Base-by-base conservation (phyloP, 2,113 vertebrate species). In the Nibea coibor region DNA sequence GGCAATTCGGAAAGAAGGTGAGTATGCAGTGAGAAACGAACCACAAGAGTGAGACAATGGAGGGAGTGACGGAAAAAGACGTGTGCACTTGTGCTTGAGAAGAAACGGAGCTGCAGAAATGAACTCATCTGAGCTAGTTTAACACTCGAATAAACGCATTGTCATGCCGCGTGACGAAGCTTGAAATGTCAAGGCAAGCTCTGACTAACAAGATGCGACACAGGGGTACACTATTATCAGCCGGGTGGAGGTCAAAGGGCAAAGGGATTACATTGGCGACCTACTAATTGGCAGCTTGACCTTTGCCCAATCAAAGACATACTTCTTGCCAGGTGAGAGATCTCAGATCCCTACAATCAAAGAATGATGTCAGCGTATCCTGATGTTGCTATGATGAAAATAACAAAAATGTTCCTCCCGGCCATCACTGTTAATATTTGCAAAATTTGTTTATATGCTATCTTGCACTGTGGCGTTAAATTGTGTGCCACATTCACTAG, bases 201-300 rank as follows among this genome's bases (percentile, higher is more conserved):
- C 59, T 48, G 51, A 42, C 48, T 77, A 72, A 77, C 53, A 10
- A 31, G 31, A 53, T 12, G 16, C 59, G 56, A 75, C 71, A 53
- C 48, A 26, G 22, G n/a, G 47, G 11, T 67, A 12, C 20, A 50
- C 62, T 31, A 73, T 61, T 50, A 42, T 65, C 28, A 70, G 35
- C 48, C 56, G 42, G 2, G 22, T 42, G 47, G 54, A 70, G 80
- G 73, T 76, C 64, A 79, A 51, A 78, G 62, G 73, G 83, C 75
- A 53, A 22, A 45, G 24, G 64, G 80, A 72, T 81, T 87, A 62
- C 24, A 65, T 15, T 8, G 0, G 48, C 71, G 64, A 26, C 35
- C 50, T n/a, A 3, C 72, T 63, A 75, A 83, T 78, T 71, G 61
- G 64, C 54, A 78, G 72, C 62, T 85, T 62, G 70, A 72, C 80